phyloP scores from a whole-genome alignment of 1,140 invertebrate species.

The Drosophila lacteicornis region DNA sequence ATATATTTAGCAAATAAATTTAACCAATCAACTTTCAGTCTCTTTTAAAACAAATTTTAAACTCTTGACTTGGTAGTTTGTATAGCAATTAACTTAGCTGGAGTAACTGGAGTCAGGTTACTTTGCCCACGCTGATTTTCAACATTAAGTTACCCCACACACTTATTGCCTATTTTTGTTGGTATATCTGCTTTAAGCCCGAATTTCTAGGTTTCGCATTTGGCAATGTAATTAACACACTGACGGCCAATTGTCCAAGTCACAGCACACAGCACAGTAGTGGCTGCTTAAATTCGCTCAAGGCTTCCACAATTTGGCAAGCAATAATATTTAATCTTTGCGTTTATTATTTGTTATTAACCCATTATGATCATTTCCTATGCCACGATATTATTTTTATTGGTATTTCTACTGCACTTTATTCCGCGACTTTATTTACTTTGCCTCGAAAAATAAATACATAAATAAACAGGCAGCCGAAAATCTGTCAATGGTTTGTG shows the following conservation, averaged over 20 bases:
- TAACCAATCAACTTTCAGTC: neutral
- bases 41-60: neutral
- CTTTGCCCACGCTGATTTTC: conserved; percentile 31
- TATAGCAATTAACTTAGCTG: conserved; percentile 18
- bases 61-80: conserved; percentile 1
- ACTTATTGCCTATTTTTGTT: conserved; percentile 21
- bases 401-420: conserved; percentile 7
- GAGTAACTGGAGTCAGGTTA: neutral
- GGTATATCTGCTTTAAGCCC: conserved; percentile 24
- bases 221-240: conserved; percentile 61
- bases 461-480: conserved; percentile 39
- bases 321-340: conserved; percentile 60
- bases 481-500: conserved; percentile 40
- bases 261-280: conserved; percentile 13
- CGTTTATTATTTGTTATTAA: conserved; percentile 65
- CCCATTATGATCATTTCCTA: conserved; percentile 56
- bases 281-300: conserved; percentile 60
- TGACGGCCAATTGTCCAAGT: conserved; percentile 53
- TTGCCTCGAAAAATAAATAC: conserved; percentile 52
- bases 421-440: conserved; percentile 60
- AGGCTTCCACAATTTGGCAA: conserved; percentile 64
- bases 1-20: neutral
- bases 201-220: conserved; percentile 46
- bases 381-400: conserved; percentile 7
- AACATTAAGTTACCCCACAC: conserved; percentile 44